Conservation (phyloP, 2,113 vertebrate species). For the Hydropotes inermis region DNA sequence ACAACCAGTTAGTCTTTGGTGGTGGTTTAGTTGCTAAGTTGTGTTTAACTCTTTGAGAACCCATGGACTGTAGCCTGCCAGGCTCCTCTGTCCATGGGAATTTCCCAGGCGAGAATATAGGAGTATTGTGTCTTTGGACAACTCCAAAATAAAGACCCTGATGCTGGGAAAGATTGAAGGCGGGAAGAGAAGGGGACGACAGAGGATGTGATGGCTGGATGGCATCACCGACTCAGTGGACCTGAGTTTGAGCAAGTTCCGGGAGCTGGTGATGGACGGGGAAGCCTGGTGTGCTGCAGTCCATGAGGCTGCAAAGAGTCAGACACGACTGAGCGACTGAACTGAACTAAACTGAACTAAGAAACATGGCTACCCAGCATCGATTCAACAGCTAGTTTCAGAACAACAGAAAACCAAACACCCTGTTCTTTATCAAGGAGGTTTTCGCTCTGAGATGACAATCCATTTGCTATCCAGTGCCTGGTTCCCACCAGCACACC, state of each 20-base stretch:
- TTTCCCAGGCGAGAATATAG: background rate
- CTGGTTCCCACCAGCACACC: background rate
- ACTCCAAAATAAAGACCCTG: background rate
- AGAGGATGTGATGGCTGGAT: background rate
- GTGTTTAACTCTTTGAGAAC: background rate
- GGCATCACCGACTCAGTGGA: background rate
- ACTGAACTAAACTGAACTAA: background rate
- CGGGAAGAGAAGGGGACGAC: background rate
- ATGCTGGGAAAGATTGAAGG: background rate
- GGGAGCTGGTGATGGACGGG: background rate
- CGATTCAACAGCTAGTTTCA: background rate
- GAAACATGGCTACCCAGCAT: accelerated
- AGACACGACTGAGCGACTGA: background rate
- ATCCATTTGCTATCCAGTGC: accelerated
- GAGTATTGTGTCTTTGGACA: background rate
- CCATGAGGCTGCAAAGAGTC: background rate
- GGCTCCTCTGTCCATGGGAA: background rate
- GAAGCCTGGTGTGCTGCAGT: background rate
- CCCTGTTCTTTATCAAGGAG: background rate
- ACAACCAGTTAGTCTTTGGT: background rate
- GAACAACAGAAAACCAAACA: background rate
- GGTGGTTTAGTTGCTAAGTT: accelerated
- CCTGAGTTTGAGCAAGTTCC: background rate
- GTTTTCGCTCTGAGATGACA: background rate
- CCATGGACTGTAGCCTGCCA: background rate